Conservation (phyloP, 1,140 invertebrate species). For the Pristionchus pacificus region DNA sequence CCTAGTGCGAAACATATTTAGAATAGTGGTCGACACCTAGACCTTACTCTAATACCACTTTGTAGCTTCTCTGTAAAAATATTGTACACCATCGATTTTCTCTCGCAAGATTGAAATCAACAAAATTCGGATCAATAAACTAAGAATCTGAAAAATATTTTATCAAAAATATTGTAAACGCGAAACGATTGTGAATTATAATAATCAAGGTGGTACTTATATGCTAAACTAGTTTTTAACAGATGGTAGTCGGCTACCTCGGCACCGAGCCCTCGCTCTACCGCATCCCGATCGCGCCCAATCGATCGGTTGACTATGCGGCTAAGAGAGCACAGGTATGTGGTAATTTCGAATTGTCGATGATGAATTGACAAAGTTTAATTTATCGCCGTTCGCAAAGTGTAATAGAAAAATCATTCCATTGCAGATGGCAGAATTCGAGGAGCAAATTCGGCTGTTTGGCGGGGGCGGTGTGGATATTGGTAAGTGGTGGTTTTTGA, state of each 20-base stretch:
- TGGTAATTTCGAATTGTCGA: too few species aligned
- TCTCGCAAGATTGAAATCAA: too few species aligned
- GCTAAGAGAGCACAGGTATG: background rate
- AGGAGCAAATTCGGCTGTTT: background rate
- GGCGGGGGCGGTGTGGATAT: background rate
- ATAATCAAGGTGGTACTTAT: background rate
- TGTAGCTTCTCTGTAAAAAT: background rate
- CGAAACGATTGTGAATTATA: background rate
- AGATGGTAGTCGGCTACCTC: background rate
- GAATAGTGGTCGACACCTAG: too few species aligned
- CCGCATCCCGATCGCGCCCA: background rate
- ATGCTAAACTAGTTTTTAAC: too few species aligned
- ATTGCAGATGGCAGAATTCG: background rate
- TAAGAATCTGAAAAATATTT: background rate
- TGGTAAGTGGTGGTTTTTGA: background rate
- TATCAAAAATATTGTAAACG: background rate
- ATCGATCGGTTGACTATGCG: background rate
- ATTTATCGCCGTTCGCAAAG: too few species aligned
- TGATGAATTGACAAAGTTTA: too few species aligned
- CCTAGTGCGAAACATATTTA: too few species aligned
- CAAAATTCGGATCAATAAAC: background rate
- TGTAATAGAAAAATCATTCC: too few species aligned
- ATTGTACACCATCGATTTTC: background rate
- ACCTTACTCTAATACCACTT: background rate
- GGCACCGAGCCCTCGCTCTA: background rate